Conservation (phyloP, 23 tunicate species). For the Ciona savignyi region DNA sequence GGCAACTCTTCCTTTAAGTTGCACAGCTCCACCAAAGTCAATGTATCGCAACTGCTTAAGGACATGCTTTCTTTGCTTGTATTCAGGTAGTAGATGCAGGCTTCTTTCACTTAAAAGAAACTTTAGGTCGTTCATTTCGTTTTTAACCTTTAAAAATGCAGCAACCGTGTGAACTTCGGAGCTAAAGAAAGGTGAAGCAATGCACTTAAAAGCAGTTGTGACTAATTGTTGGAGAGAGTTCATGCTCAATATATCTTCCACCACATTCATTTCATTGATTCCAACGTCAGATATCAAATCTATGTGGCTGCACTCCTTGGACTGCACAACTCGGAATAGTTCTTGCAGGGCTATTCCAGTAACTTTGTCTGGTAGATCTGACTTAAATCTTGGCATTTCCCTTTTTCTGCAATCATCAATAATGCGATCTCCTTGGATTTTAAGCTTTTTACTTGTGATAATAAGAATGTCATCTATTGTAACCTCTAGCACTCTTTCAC, state of each 20-base stretch:
- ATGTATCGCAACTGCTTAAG: constrained; percentile 62
- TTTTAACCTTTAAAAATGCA: constrained; percentile 47
- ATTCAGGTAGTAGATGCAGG: constrained; percentile 72
- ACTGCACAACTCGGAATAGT: constrained; percentile 49
- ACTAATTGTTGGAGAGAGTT: constrained; percentile 40
- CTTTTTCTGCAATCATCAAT: constrained; percentile 50
- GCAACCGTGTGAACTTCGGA: constrained; percentile 28
- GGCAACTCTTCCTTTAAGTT: constrained; percentile 96
- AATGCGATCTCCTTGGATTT: constrained; percentile 45
- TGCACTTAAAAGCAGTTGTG: constrained; percentile 33
- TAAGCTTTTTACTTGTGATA: constrained; percentile 24
- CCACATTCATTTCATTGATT: constrained; percentile 48
- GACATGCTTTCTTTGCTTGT: constrained; percentile 73
- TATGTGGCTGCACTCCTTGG: constrained; percentile 41
- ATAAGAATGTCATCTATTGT: constrained; percentile 32
- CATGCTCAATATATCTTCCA: constrained; percentile 50
- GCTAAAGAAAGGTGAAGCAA: constrained; percentile 38
- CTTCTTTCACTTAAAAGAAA: constrained; percentile 74
- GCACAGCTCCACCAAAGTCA: constrained; percentile 77
- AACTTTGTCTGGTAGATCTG: constrained; percentile 48
- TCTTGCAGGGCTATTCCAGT: constrained; percentile 60
- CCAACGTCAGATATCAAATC: constrained; percentile 45
- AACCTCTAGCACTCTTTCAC: constrained; percentile 34
- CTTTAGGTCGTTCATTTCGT: constrained; percentile 35
- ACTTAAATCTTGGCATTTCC: constrained; percentile 44